phyloP scores from a whole-genome alignment of 2,888 invertebrate species.

The Catonia carolina region DNA sequence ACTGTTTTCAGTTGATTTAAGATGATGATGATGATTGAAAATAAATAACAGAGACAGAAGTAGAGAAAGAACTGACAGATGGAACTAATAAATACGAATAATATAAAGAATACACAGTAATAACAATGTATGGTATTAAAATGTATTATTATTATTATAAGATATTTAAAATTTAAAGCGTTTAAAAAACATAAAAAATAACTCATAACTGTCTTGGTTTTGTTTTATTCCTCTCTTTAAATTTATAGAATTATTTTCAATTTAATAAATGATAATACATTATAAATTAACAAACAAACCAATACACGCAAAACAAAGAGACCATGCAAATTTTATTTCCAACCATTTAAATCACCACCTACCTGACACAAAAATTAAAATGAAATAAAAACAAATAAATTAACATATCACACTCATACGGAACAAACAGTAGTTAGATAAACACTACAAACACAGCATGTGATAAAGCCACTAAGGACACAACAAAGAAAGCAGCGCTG shows the following conservation, averaged over 20 bases:
- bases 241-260: too few species aligned
- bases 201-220: neutral
- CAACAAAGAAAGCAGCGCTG: slow-evolving; percentile 27
- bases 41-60: neutral
- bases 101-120: slow-evolving; percentile 7
- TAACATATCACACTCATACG: slow-evolving; percentile 8
- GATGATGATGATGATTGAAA: slow-evolving; percentile 4
- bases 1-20: slow-evolving; percentile 18
- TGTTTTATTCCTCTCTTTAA: neutral
- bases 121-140: neutral
- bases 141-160: too few species aligned
- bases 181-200: too few species aligned
- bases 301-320: slow-evolving; percentile 21
- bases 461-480: slow-evolving; percentile 24
- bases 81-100: neutral
- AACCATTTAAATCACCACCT: slow-evolving; percentile 22
- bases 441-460: slow-evolving; percentile 30
- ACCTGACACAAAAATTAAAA: slow-evolving; percentile 19
- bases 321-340: slow-evolving; percentile 17
- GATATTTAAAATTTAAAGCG: too few species aligned
- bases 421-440: slow-evolving; percentile 23
- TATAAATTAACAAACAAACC: slow-evolving; percentile 14
- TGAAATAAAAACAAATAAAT: slow-evolving; percentile 12
- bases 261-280: slow-evolving; percentile 5
- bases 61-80: too few species aligned